These are phyloP conservation scores for Taphrorychus bicolor DNA, from an alignment of 2,888 invertebrate species.

Conservation along the genomic window DNA sequence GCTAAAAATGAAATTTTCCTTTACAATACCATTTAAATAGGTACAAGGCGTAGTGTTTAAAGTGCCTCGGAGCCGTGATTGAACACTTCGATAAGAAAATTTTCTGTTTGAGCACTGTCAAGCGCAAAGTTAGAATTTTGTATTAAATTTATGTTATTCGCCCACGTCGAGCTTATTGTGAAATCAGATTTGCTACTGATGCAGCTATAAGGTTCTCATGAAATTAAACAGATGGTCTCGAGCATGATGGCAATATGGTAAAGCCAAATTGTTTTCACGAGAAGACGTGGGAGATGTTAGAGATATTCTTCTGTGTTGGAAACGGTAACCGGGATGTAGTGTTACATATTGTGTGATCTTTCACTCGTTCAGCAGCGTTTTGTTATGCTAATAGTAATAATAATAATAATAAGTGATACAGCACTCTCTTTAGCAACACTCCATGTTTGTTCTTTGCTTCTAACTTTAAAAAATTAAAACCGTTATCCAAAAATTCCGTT, in stretches of 20 bases:
- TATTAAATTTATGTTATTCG: constrained; percentile 38
- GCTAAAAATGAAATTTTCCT: too few species aligned
- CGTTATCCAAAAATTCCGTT: background rate
- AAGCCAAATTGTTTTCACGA: background rate
- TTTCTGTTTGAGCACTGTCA: constrained; percentile 25
- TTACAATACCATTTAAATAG: background rate
- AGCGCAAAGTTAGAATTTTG: constrained; percentile 38
- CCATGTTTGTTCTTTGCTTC: too few species aligned
- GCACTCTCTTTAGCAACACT: too few species aligned
- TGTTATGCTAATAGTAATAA: background rate
- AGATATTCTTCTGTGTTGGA: background rate
- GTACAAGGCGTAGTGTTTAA: background rate
- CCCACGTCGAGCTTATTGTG: constrained; percentile 28
- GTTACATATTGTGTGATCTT: background rate
- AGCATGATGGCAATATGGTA: background rate
- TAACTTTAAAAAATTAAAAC: too few species aligned
- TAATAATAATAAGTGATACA: too few species aligned
- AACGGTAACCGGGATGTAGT: background rate
- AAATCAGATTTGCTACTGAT: constrained; percentile 39
- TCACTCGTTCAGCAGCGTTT: too few species aligned
- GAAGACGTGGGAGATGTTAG: background rate
- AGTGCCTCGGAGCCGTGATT: constrained; percentile 26
- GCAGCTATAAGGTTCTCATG: constrained; percentile 26
- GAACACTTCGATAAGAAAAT: constrained; percentile 21
- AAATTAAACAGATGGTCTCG: constrained; percentile 29